Evolutionary conservation across 2,113 vertebrate genomes (phyloP), one percentile per base, ranked within the genome.

Genomic region (Psittacus erithacus): DNA sequence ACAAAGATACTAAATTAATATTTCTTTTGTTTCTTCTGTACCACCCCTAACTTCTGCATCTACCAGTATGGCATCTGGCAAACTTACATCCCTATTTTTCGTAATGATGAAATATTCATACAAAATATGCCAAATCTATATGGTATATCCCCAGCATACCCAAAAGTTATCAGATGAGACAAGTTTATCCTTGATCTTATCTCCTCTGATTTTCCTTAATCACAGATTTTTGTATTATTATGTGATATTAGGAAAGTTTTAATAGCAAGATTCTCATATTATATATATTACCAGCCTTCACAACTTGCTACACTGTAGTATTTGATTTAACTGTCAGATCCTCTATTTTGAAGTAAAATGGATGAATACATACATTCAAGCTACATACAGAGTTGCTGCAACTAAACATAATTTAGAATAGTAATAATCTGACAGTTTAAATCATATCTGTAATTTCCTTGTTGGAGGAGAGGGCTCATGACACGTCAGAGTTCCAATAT

Each of bases 401-500:
- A 83, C 31, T 49, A 71, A 89, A 90, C 86, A 43, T 27, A 93
- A 93, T 92, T 96, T 95, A 91, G 4, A 82, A 95, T 52, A 93
- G 46, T 64, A 97, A 95, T 95, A 96, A 91, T 91, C 79, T 59
- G 29, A 24, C 68, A 84, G 47, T 95, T 95, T 96, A 97, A 97
- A 96, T 97, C 73, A 80, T 88, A 92, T 91, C 86, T 82, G 64
- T 95, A 77, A 96, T 93, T 97, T 97, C 94, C 88, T 97, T 90
- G 64, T 92, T 75, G 23, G 23, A 29, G 79, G 63, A 63, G 33
- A 80, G 57, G 65, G 59, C 86, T 96, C 92, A 87, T 92, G 92
- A 84, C 62, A 86, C 29, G 55, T 95, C 71, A 57, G 71, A 92
- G 24, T 31, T 88, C 86, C 60, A 77, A 80, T 77, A 95, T 95